A percentile compares a stretch with the other conserved stretches of the same genome.
These are phyloP conservation scores for Apis dorsata DNA, from an alignment of 1,140 invertebrate species.

Conservation along the genomic window DNA sequence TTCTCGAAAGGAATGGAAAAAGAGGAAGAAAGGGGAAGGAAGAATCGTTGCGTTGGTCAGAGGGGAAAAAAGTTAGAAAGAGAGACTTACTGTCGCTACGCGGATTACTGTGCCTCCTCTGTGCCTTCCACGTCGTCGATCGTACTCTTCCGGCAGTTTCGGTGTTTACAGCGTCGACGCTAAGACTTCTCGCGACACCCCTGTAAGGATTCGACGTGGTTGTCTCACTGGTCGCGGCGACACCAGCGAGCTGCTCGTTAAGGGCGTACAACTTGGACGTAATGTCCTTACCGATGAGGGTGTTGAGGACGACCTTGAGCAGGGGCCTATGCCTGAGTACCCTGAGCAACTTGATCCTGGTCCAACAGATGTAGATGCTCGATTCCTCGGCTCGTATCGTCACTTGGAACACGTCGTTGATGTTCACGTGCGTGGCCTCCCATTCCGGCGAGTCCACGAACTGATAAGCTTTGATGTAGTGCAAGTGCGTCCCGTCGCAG, in stretches of 20 bases:
- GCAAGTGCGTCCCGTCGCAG: constrained; percentile 89
- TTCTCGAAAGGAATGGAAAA: no score
- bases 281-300: constrained; percentile 92
- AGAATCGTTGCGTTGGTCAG: no score
- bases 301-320: constrained; percentile 87
- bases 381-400: constrained; percentile 90
- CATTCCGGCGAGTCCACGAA: constrained; percentile 94
- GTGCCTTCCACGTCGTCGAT: constrained; percentile 83
- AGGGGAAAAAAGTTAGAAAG: not conserved
- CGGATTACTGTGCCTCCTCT: constrained; percentile 75
- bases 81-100: constrained; percentile 74
- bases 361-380: constrained; percentile 89
- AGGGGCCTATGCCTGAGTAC: constrained; percentile 86
- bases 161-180: constrained; percentile 89
- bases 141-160: constrained; percentile 86
- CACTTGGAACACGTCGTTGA: constrained; percentile 90
- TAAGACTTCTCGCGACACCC: constrained; percentile 84
- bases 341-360: constrained; percentile 85
- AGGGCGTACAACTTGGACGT: constrained; percentile 91
- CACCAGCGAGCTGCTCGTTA: constrained; percentile 84
- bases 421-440: constrained; percentile 88
- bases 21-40: no score
- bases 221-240: constrained; percentile 74
- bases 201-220: constrained; percentile 75
- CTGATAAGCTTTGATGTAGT: constrained; percentile 90